Conservation (phyloP, 2,888 invertebrate species). For the Erannis defoliaria region DNA sequence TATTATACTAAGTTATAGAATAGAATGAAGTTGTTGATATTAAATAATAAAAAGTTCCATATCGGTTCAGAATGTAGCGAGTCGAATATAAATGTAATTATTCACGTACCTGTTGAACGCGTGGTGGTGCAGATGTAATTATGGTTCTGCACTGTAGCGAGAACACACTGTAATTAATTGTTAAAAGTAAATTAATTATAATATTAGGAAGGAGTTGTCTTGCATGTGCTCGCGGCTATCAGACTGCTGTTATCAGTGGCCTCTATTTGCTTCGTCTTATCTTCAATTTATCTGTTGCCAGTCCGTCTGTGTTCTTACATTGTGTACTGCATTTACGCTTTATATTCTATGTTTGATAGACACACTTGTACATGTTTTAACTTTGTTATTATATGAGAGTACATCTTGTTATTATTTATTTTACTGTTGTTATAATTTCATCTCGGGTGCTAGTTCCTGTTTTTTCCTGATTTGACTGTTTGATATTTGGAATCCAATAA, state of each 20-base stretch:
- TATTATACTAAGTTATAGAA: slow-evolving; percentile 11
- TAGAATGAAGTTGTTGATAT: slow-evolving; percentile 8
- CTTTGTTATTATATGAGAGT: slow-evolving; percentile 39
- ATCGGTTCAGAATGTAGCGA: slow-evolving; percentile 15
- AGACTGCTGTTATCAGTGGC: slow-evolving; percentile 56
- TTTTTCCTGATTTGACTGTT: slow-evolving; percentile 51
- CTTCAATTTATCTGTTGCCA: slow-evolving; percentile 47
- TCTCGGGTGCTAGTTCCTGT: slow-evolving; percentile 60
- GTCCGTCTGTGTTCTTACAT: slow-evolving; percentile 47
- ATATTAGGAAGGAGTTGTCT: slow-evolving; percentile 29
- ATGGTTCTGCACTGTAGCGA: slow-evolving; percentile 16
- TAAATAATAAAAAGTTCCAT: neutral
- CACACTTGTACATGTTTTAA: slow-evolving; percentile 32
- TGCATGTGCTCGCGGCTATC: slow-evolving; percentile 31
- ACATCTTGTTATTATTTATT: slow-evolving; percentile 43
- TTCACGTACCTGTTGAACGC: slow-evolving; percentile 32
- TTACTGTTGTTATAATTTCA: slow-evolving; percentile 45
- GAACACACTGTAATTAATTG: slow-evolving; percentile 52
- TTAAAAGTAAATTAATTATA: slow-evolving; percentile 39
- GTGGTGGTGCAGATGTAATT: slow-evolving; percentile 23
- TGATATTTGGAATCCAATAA: slow-evolving; percentile 46
- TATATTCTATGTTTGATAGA: slow-evolving; percentile 20
- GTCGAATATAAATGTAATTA: slow-evolving; percentile 25
- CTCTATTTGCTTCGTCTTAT: slow-evolving; percentile 56
- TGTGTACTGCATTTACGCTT: slow-evolving; percentile 36